These are phyloP conservation scores for Cecropterus lyciades DNA, from an alignment of 1,140 invertebrate species.

Conservation along the genomic window DNA sequence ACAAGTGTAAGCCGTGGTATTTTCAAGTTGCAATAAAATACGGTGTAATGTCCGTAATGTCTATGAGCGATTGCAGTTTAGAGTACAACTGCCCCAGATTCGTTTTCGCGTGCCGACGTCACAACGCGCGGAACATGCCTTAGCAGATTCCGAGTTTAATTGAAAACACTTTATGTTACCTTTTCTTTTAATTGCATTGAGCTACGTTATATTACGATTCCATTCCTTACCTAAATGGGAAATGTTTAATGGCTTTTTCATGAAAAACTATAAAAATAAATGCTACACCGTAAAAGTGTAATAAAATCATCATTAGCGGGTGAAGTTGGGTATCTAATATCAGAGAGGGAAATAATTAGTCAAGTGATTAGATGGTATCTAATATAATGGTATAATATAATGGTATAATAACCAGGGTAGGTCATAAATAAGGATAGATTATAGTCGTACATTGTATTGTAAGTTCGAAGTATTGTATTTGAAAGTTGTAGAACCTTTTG, in stretches of 20 bases:
- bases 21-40: too few relatives aligned
- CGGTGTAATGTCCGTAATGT: slow-evolving; percentile 21
- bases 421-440: too few relatives aligned
- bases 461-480: too few relatives aligned
- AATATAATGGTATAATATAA: too few relatives aligned
- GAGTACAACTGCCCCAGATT: slow-evolving; percentile 12
- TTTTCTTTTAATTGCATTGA: slow-evolving; percentile 74
- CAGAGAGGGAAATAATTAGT: too few relatives aligned
- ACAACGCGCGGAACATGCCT: slow-evolving; percentile 55
- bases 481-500: too few relatives aligned
- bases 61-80: slow-evolving; percentile 54
- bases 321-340: too few relatives aligned
- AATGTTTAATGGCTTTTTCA: slow-evolving; percentile 31
- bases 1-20: too few relatives aligned
- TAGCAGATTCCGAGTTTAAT: slow-evolving; percentile 74
- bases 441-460: too few relatives aligned
- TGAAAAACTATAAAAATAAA: not conserved
- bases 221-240: slow-evolving; percentile 49
- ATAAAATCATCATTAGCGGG: too few relatives aligned
- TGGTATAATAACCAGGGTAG: too few relatives aligned
- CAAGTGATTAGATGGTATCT: too few relatives aligned
- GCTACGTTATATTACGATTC: slow-evolving; percentile 38
- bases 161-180: slow-evolving; percentile 72
- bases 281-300: not conserved
- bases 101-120: slow-evolving; percentile 53